Conservation (phyloP, 2,113 vertebrate species). For the Bothrops jararaca region DNA sequence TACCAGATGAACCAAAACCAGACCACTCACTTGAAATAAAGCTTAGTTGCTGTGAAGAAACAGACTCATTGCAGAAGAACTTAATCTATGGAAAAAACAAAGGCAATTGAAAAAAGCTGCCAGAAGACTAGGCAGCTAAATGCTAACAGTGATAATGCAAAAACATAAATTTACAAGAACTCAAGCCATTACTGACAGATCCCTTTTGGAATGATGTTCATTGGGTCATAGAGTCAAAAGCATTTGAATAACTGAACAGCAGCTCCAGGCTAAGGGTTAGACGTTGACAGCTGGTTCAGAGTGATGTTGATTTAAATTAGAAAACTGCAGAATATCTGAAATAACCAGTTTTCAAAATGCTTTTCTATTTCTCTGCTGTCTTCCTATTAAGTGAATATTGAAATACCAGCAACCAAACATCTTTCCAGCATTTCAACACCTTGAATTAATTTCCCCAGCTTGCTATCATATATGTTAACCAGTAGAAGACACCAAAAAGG, state of each 20-base stretch:
- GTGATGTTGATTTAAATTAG: not conserved
- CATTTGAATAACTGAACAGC: not conserved
- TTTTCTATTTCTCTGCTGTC: not conserved
- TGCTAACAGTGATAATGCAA: not conserved
- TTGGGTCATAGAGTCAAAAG: not conserved
- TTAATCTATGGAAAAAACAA: not conserved
- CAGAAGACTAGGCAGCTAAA: not conserved
- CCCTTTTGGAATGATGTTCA: not conserved
- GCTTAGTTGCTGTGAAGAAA: not conserved
- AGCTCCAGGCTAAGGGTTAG: not conserved
- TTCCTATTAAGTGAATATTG: not conserved
- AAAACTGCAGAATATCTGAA: not conserved
- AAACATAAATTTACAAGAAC: not conserved
- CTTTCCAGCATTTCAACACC: not conserved
- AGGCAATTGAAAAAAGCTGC: not conserved
- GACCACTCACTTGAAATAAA: not conserved
- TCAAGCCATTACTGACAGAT: not conserved
- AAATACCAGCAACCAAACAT: not conserved
- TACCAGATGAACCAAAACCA: not conserved
- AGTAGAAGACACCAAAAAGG: not conserved
- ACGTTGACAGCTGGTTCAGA: not conserved
- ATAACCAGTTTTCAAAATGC: not conserved
- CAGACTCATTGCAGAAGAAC: not conserved
- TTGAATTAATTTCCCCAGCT: not conserved
- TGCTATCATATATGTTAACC: not conserved